These are phyloP conservation scores for Zapus hudsonius DNA, from an alignment of 2,113 vertebrate genomes.

Conservation along the genomic window DNA sequence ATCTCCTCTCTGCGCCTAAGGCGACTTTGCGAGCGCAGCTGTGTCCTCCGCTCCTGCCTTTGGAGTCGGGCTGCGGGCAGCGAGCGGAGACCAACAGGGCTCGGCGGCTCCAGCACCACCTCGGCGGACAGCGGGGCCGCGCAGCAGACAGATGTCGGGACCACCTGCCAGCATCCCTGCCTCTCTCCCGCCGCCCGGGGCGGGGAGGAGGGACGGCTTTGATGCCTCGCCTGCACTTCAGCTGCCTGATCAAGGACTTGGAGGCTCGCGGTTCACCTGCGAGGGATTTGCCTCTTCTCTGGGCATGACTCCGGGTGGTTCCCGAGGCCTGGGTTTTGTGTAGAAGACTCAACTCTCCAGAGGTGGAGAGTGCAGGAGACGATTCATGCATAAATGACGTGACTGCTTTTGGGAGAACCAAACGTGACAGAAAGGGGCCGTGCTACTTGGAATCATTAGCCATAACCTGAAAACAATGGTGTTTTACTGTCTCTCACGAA, in stretches of 20 bases:
- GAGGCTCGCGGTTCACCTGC: constrained; percentile 47
- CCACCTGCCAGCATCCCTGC: constrained; percentile 90
- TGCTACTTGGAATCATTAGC: neutral
- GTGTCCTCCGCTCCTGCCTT: constrained; percentile 95
- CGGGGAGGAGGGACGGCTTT: constrained; percentile 75
- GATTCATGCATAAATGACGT: constrained; percentile 32
- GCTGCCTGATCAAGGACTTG: constrained; percentile 82
- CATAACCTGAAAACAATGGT: neutral
- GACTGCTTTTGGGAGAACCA: neutral
- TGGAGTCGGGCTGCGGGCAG: constrained; percentile 93
- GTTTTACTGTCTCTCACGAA: neutral
- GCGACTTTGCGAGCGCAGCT: constrained; percentile 95
- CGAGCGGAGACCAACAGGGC: constrained; percentile 90
- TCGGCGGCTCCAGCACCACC: constrained; percentile 87
- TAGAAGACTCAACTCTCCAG: neutral
- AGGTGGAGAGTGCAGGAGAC: constrained; percentile 5
- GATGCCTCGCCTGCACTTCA: constrained; percentile 81
- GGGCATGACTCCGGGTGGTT: neutral
- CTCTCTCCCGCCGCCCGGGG: constrained; percentile 60
- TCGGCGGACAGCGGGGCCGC: constrained; percentile 90
- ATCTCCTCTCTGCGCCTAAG: constrained; percentile 96
- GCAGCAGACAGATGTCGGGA: constrained; percentile 91
- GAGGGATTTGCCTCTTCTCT: neutral
- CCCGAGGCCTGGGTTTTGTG: rapidly evolving
- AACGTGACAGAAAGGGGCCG: neutral